A percentile compares a stretch with the other conserved stretches of the same genome.
Evolutionary conservation across 53 echinoderm and acorn worm genomes (phyloP).

Genomic region (Mesocentrotus franciscanus): DNA sequence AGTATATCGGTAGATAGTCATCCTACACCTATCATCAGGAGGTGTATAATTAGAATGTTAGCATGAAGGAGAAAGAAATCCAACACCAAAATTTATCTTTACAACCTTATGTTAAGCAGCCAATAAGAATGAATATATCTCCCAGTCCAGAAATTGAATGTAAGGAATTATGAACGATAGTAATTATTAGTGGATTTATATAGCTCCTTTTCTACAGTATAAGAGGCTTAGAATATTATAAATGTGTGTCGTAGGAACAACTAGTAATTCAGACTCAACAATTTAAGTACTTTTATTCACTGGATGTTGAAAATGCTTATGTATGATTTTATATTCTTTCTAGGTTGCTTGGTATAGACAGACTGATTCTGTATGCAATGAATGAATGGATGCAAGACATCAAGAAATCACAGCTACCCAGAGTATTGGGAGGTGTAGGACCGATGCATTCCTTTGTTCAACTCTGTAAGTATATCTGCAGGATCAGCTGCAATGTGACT

Average conservation of each 20-base stretch:
- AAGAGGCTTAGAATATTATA: too few relatives aligned
- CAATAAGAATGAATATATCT: too few relatives aligned
- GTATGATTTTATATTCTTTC: not conserved
- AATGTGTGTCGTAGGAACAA: too few relatives aligned
- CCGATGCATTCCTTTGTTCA: conserved; percentile 99
- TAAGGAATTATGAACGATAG: too few relatives aligned
- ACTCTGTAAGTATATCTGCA: conserved; percentile 78
- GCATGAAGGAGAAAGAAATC: not conserved
- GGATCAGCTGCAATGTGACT: not conserved
- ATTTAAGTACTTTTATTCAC: not conserved
- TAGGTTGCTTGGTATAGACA: conserved; percentile 94
- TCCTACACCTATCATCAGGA: not conserved
- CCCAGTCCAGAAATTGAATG: not conserved
- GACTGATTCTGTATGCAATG: conserved; percentile 80
- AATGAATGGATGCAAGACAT: conserved; percentile 97
- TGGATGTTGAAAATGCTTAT: not conserved
- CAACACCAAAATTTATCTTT: too few relatives aligned
- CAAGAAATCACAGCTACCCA: conserved; percentile 89
- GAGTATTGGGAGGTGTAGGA: conserved; percentile 96
- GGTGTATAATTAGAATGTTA: not conserved
- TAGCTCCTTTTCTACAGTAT: too few relatives aligned
- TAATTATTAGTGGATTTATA: too few relatives aligned
- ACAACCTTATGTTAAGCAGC: too few relatives aligned
- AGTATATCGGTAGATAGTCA: not conserved
- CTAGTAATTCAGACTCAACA: not conserved